A percentile compares a stretch with the other conserved stretches of the same genome.
Conservation (phyloP, 2,797 vertebrate species). For the Podargus strigoides region DNA sequence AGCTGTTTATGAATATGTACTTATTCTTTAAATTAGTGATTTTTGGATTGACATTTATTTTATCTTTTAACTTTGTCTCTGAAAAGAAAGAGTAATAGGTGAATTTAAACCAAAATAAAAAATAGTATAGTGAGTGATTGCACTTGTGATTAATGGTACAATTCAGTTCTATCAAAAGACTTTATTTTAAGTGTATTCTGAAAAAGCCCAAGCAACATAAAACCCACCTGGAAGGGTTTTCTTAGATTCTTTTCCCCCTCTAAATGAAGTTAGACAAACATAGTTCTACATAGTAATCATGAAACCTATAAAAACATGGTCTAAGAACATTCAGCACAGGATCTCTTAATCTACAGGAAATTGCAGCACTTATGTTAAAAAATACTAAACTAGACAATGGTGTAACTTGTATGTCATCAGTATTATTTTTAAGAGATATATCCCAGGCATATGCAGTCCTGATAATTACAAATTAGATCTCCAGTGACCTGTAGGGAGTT, state of each 20-base stretch:
- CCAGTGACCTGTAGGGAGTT: neutral
- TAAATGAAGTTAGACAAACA: neutral
- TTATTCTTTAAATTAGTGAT: neutral
- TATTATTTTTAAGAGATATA: neutral
- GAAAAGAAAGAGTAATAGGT: neutral
- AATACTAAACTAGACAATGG: neutral
- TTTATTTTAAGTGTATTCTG: neutral
- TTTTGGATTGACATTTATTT: neutral
- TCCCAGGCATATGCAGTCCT: neutral
- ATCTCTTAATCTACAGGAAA: neutral
- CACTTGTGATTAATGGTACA: neutral
- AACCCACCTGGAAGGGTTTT: neutral
- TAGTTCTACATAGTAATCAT: neutral
- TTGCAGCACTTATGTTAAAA: neutral
- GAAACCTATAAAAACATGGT: neutral
- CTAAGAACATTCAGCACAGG: neutral
- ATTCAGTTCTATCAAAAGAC: neutral
- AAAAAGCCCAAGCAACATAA: neutral
- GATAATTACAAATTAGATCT: neutral
- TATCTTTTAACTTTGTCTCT: neutral
- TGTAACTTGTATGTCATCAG: neutral
- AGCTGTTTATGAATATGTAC: neutral
- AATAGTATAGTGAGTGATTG: neutral
- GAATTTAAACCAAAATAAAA: neutral
- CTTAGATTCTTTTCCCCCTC: neutral